Evolutionary conservation across 2,113 vertebrate genomes (phyloP), one percentile per base, ranked within the genome.

Genomic region (Mesoclemmys tuberculata): DNA sequence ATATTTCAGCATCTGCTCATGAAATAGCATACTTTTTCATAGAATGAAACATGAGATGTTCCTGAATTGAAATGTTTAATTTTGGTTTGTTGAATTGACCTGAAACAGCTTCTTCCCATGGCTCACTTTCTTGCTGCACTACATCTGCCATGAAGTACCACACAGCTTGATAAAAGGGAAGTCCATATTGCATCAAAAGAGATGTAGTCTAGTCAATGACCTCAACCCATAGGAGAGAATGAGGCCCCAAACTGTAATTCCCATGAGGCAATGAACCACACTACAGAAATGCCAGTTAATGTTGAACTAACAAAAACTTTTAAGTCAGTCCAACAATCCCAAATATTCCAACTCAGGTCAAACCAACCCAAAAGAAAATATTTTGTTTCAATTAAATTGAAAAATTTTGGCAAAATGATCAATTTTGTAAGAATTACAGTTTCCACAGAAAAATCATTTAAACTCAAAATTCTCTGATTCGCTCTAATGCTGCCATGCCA

Each of bases 11-110:
- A 46, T 9, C 71, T 52, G 80, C 38, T 90, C 89, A 92, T 92
- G 64, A 87, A 48, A 90, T 16, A 92, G 41, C 82, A 58, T 10
- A 8, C 11, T 77, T 85, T 90, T 87, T 71, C 84, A 94, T 92
- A 81, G 89, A 96, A 93, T 94, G 90, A 91, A 21, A 46, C 52
- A 58, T 85, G 93, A 93, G 88, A 78, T 85, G 89, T 92, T 85
- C 77, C 80, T 90, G 90, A 86, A 44, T 41, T 41, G 38, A 48
- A 93, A 35, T 18, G 19, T 82, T 71, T 90, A 48, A 11, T 13
- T 81, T 35, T 38, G 75, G 78, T 87, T 81, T 2, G 2, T 14
- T 71, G 38, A 87, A 87, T 24, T 61, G 51, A 75, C 58, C 21
- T 31, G 61, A 90, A 90, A 85, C 38, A 75, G 29, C 49, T 41